Evolutionary conservation across 2,797 vertebrate species (phyloP), one percentile per base, ranked within the genome.

Genomic region (Heterohyrax brucei): DNA sequence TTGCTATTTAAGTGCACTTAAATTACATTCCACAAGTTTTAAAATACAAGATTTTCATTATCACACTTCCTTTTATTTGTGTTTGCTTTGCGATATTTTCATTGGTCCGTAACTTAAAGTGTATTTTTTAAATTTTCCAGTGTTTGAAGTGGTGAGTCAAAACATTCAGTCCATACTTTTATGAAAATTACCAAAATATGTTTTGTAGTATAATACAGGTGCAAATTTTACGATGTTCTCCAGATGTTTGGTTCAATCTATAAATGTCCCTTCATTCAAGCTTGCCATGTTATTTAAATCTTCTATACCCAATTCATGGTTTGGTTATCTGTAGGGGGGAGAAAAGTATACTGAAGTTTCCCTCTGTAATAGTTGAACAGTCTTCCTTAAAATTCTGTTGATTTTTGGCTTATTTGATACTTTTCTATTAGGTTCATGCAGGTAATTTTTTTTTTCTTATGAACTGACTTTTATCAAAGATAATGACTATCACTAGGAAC

Each of bases 381-480:
- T 66, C 44, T 84, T 30, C 48, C 26, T 77, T 85, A n/a, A 64
- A 22, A 8, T 77, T 46, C 61, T 61, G 19, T 61, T 61, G 59
- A 18, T 61, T 61, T 61, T 19, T 19, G 59, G 59, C 22, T 61
- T 10, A 66, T 44, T 66, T 77, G 9, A 66, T 56, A 2, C 26
- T 91, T 10, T 73, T 82, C 48, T 82, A 73, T 82, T 61, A 72
- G 53, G 26, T 56, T 3, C 19, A 84, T 24, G n/a, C 48, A 84
- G 77, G 77, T 68, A 30, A 21, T 21, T 66, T 91, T 39, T 53
- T 66, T 19, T 85, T 77, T 85, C 73, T 59, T 66, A 26, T 68
- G 61, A 78, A 78, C 68, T 56, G 85, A 68, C 53, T 85, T 82
- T 56, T 56, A 39, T 92, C 56, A 68, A 85, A 59, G 44, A 30